A percentile compares a stretch with the other conserved stretches of the same genome.
phyloP scores from a whole-genome alignment of 1,140 invertebrate genomes.

The Nasonia longicornis region DNA sequence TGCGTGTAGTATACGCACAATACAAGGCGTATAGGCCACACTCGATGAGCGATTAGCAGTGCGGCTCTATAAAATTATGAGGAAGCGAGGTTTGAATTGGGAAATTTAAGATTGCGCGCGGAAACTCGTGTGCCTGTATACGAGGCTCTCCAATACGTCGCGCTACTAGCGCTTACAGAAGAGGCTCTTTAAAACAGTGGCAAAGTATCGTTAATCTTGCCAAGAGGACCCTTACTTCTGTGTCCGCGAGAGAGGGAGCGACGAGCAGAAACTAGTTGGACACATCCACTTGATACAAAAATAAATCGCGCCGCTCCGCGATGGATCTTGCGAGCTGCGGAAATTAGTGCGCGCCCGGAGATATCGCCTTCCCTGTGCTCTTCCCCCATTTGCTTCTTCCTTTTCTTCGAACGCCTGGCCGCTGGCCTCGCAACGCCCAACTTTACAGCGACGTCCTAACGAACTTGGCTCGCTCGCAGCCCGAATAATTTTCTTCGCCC shows the following conservation, averaged over 20 bases:
- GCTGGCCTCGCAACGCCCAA: constrained; percentile 21
- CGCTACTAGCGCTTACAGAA: neutral
- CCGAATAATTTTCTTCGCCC: constrained; percentile 49
- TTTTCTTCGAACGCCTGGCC: neutral
- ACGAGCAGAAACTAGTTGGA: constrained; percentile 65
- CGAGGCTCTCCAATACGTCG: too few relatives aligned
- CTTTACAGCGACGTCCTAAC: constrained; percentile 51
- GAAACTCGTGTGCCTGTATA: too few relatives aligned
- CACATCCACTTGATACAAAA: constrained; percentile 67
- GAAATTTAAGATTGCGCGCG: too few relatives aligned
- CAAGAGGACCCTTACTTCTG: constrained; percentile 62
- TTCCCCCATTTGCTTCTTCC: neutral
- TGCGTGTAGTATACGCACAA: too few relatives aligned
- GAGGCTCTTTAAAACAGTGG: constrained; percentile 65
- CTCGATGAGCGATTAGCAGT: too few relatives aligned
- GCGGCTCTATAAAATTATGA: too few relatives aligned
- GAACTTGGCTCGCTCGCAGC: constrained; percentile 45
- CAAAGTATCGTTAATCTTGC: constrained; percentile 69
- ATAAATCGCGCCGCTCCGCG: constrained; percentile 63
- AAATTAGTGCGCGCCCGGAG: constrained; percentile 57
- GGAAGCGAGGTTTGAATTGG: too few relatives aligned
- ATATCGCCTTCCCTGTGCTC: neutral
- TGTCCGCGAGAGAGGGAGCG: constrained; percentile 47
- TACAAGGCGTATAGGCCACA: too few relatives aligned
- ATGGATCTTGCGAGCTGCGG: constrained; percentile 58